These are phyloP conservation scores for Nixonia krombeini DNA, from an alignment of 1,140 invertebrate genomes.

Conservation along the genomic window DNA sequence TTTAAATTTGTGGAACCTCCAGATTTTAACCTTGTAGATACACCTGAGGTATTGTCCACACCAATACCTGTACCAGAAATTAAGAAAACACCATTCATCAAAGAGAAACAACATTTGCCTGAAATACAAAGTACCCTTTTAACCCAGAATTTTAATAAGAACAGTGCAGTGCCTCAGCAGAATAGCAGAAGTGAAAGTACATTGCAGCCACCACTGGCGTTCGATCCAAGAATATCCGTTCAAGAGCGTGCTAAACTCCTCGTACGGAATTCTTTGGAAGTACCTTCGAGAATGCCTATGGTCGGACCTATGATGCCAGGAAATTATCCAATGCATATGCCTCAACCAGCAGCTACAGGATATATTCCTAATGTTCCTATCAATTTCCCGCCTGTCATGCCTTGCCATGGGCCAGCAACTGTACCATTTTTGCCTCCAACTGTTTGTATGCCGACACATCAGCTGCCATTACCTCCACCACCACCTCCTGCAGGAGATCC, in stretches of 20 bases:
- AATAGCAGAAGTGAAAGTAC: background rate
- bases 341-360: background rate
- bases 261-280: background rate
- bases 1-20: conserved; percentile 21
- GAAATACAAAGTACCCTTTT: background rate
- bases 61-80: background rate
- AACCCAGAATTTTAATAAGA: background rate
- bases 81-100: background rate
- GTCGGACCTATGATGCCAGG: conserved; percentile 9
- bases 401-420: conserved; percentile 12
- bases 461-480: conserved; percentile 17
- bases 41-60: background rate
- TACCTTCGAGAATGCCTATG: conserved; percentile 11
- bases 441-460: conserved; percentile 16
- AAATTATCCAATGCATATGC: conserved; percentile 5
- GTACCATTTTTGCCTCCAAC: conserved; percentile 17
- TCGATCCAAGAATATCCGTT: conserved; percentile 44
- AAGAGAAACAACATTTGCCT: background rate
- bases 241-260: conserved; percentile 24
- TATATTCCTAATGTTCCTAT: conserved; percentile 29
- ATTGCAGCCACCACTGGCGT: conserved; percentile 41
- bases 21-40: conserved; percentile 9
- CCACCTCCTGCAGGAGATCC: conserved; percentile 3
- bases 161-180: background rate
- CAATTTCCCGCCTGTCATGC: conserved; percentile 30